These are phyloP conservation scores for Bos indicus DNA, from an alignment of 2,113 vertebrate species.

Conservation along the genomic window DNA sequence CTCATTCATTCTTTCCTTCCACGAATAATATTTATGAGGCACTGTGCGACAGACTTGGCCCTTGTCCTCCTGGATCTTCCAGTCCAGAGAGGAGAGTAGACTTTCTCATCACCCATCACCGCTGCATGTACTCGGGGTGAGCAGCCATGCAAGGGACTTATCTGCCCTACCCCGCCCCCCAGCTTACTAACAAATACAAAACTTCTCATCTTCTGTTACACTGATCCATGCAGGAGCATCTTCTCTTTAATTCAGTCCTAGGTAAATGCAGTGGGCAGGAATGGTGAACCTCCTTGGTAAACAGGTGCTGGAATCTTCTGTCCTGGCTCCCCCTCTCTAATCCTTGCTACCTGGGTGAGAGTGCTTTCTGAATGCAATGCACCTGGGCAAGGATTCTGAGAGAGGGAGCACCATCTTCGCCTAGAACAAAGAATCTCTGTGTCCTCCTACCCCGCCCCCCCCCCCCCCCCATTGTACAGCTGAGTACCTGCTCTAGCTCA, in stretches of 20 bases:
- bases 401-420: not conserved
- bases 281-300: not conserved
- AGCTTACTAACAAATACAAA: not conserved
- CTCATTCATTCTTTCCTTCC: not conserved
- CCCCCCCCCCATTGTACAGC: not conserved
- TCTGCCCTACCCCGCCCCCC: not conserved
- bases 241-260: not conserved
- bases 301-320: not conserved
- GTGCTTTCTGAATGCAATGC: conserved; percentile 55
- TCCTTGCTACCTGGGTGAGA: conserved; percentile 61
- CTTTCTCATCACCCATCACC: not conserved
- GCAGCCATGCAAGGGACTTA: not conserved
- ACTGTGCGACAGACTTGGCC: not conserved
- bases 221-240: not conserved
- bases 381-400: conserved; percentile 49
- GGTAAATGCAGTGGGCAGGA: not conserved
- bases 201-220: not conserved
- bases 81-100: not conserved
- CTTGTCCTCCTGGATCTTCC: not conserved
- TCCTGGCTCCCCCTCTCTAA: conserved; percentile 41
- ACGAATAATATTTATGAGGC: not conserved
- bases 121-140: not conserved
- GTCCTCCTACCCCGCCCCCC: not conserved
- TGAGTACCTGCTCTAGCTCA: not conserved
- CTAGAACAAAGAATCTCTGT: not conserved